phyloP scores from a whole-genome alignment of 2,113 vertebrate genomes.

The Laticauda colubrina region DNA sequence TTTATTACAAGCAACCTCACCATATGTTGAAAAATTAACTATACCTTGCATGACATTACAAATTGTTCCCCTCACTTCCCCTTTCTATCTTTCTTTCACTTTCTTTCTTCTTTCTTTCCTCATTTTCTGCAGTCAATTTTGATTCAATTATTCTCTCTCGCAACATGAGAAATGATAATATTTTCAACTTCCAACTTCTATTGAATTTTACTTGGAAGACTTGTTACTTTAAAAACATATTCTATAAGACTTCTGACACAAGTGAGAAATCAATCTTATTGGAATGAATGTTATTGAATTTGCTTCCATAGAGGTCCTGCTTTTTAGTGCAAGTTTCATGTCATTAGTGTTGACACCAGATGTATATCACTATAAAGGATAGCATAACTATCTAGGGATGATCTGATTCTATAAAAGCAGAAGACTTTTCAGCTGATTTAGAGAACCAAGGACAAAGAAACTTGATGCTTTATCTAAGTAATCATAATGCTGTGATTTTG shows the following conservation, averaged over 20 bases:
- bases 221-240: background rate
- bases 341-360: background rate
- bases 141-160: background rate
- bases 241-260: background rate
- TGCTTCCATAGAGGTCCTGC: background rate
- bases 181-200: background rate
- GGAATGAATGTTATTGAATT: background rate
- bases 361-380: background rate
- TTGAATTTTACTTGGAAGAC: constrained; percentile 2
- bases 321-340: background rate
- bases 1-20: background rate
- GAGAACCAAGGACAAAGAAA: background rate
- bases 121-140: background rate
- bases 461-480: background rate
- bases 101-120: background rate
- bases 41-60: background rate
- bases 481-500: background rate
- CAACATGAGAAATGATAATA: background rate
- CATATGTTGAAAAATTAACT: background rate
- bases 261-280: background rate
- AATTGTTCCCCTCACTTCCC: background rate
- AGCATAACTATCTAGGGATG: background rate
- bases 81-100: too few species aligned
- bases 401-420: background rate
- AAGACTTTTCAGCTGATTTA: background rate